Evolutionary conservation across 2,113 vertebrate genomes (phyloP), one percentile per base, ranked within the genome.

Genomic region (Sorex fumeus): DNA sequence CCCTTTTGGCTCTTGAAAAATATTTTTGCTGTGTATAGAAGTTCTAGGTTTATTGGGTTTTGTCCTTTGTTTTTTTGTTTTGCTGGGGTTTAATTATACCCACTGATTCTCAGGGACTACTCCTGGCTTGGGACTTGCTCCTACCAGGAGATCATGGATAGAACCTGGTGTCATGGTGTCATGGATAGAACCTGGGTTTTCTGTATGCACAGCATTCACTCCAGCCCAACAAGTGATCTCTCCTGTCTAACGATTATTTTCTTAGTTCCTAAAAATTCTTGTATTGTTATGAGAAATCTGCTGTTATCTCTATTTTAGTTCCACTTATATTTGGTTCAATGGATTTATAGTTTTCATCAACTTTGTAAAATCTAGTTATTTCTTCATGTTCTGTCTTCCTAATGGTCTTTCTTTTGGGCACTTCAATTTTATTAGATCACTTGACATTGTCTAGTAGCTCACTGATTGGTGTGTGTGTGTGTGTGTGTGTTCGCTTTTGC

Each of bases 281-380:
- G 43, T 79, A 15, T 67, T 79, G 72, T n/a, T 53, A 53, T 4
- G 11, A 64, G 50, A 28, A 79, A 40, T 71, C 87, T 64, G 30
- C 71, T 87, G 18, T 87, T 19, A 28, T 66, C 50, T 15, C 28
- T 84, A 8, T 83, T 70, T 82, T 85, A 81, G 32, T 87, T 84
- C 40, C 40, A 40, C 40, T 40, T 40, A 40, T 40, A 40, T 40
- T 40, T 40, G 40, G 40, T 40, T 40, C 40, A 40, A 8, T 62
- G 21, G 19, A 70, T 76, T 50, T 47, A 67, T 36, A 45, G 66
- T 80, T 93, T 81, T 77, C 3, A 45, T 34, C 80, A 79, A 60
- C 7, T 66, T 69, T 78, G 82, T 40, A 34, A 78, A 62, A 30
- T 47, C 78, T 78, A 43, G 10, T 83, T 36, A 28, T 71, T 89